A percentile compares a stretch with the other conserved stretches of the same genome.
These are phyloP conservation scores for Sesia bembeciformis DNA, from an alignment of 2,888 invertebrate genomes.

Conservation along the genomic window DNA sequence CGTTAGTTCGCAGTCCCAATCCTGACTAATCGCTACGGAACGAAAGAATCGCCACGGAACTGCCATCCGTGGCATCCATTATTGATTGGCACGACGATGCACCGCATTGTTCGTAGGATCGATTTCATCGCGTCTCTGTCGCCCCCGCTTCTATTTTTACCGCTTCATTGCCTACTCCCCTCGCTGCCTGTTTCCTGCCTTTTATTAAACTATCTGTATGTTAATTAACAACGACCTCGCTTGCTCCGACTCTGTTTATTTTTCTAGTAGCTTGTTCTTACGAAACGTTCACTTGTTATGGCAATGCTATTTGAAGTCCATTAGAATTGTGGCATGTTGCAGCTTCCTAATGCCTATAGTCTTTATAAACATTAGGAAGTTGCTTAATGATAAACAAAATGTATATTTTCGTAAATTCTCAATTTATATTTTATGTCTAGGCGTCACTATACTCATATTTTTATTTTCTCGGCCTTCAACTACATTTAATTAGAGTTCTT, in stretches of 20 bases:
- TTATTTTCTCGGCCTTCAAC: conserved; percentile 64
- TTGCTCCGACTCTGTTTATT: conserved; percentile 52
- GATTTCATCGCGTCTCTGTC: conserved; percentile 56
- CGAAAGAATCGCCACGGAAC: conserved; percentile 11
- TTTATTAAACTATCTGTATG: conserved; percentile 74
- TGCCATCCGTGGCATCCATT: conserved; percentile 31
- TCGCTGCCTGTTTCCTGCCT: conserved; percentile 68
- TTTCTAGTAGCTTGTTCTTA: conserved; percentile 54
- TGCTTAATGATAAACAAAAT: no score
- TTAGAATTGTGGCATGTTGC: neutral
- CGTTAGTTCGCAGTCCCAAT: no score
- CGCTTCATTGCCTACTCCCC: conserved; percentile 73
- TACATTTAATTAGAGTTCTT: conserved; percentile 64
- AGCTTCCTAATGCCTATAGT: no score
- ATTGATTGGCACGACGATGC: conserved; percentile 56
- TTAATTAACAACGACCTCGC: conserved; percentile 70
- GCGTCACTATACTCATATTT: conserved; percentile 23
- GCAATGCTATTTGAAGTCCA: neutral
- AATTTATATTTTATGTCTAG: no score
- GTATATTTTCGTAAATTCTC: no score
- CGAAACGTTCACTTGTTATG: conserved; percentile 35
- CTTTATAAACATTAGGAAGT: no score
- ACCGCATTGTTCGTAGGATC: conserved; percentile 56
- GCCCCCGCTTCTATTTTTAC: conserved; percentile 71
- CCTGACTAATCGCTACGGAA: no score